Evolutionary conservation across 2,797 vertebrate species (phyloP).

Genomic region (Sardinella longiceps): DNA sequence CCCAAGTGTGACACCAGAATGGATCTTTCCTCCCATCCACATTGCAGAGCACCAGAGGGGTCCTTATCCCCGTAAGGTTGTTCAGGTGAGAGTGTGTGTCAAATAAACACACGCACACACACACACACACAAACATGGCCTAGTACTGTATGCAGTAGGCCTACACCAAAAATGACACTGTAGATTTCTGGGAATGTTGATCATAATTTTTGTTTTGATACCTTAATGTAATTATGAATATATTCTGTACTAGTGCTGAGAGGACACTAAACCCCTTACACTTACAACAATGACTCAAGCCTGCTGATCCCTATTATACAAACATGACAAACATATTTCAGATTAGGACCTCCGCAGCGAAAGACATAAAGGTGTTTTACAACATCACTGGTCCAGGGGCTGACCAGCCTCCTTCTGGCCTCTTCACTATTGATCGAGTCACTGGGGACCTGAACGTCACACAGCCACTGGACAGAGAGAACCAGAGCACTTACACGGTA

Average conservation of each 20-base stretch:
- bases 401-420: constrained; percentile 61
- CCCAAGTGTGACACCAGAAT: constrained; percentile 64
- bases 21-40: constrained; percentile 66
- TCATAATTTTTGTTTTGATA: too few species aligned
- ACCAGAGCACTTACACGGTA: constrained; percentile 70
- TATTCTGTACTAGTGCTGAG: too few species aligned
- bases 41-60: constrained; percentile 58
- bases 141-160: too few species aligned
- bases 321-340: constrained; percentile 42
- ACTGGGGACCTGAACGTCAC: constrained; percentile 75
- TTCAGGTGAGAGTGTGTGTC: too few species aligned
- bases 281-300: too few species aligned
- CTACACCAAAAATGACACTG: too few species aligned
- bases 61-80: constrained; percentile 50
- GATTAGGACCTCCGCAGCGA: constrained; percentile 77
- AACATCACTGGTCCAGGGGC: constrained; percentile 86
- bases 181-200: too few species aligned
- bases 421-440: constrained; percentile 77
- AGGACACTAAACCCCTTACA: too few species aligned
- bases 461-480: constrained; percentile 80
- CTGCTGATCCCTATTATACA: too few species aligned
- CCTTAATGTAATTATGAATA: too few species aligned
- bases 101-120: too few species aligned
- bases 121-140: too few species aligned
- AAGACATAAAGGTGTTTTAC: constrained; percentile 69